Evolutionary conservation across 1,140 invertebrate genomes (phyloP).

Genomic region (Lamellibrachia luymesi): DNA sequence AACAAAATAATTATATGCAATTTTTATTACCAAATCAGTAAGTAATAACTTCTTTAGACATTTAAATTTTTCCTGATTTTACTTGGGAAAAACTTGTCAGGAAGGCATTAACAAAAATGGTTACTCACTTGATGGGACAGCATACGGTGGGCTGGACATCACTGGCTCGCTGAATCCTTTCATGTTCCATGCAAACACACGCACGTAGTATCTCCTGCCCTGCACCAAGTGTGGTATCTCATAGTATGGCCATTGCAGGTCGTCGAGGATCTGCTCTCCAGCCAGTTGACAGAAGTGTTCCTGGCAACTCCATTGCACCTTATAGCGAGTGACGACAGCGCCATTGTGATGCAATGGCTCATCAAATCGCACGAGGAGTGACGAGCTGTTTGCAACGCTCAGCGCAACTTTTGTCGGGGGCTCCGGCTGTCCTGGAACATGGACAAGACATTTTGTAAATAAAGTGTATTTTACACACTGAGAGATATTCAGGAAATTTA

Average conservation of each 20-base stretch:
- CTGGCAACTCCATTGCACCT: slow-evolving; percentile 74
- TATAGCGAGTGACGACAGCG: slow-evolving; percentile 84
- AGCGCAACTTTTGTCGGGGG: slow-evolving; percentile 73
- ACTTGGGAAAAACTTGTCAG: not conserved
- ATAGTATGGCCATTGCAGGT: slow-evolving; percentile 43
- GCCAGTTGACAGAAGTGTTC: slow-evolving; percentile 77
- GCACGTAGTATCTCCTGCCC: slow-evolving; percentile 82
- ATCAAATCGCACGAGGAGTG: slow-evolving; percentile 72
- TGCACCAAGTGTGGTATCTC: slow-evolving; percentile 74
- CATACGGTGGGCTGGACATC: slow-evolving; percentile 73
- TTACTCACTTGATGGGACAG: slow-evolving; percentile 84
- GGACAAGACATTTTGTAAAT: not conserved
- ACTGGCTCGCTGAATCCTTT: slow-evolving; percentile 82
- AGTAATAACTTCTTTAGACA: not conserved
- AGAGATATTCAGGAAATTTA: not conserved
- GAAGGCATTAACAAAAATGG: not conserved
- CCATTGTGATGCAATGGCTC: slow-evolving; percentile 69
- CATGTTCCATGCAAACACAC: slow-evolving; percentile 78
- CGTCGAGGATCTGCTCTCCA: slow-evolving; percentile 63
- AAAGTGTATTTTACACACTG: not conserved
- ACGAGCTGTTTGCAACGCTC: slow-evolving; percentile 78
- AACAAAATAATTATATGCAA: not conserved
- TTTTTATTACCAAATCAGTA: not conserved
- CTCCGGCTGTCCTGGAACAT: slow-evolving; percentile 70
- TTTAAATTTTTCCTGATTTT: not conserved